Base-by-base conservation (phyloP, 2,797 vertebrate species). In the Gobionotothen gibberifrons region DNA sequence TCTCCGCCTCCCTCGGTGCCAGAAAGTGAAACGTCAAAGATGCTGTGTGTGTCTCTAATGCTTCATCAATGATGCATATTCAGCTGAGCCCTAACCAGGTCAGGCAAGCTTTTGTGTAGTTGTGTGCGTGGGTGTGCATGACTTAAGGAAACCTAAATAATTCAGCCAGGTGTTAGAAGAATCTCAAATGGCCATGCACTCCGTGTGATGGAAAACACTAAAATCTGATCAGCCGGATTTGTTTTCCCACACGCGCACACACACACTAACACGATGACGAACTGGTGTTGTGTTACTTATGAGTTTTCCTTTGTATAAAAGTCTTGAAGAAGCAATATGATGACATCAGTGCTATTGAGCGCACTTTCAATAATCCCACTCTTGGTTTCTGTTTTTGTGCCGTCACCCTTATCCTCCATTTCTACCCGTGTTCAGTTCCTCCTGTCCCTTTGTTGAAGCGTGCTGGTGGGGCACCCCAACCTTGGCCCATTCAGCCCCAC, bases 221-320 rank as follows among this genome's bases (percentile, higher is more conserved):
- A 94, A 95, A 95, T 95, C 94, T 94, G 93, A 95, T 94, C 93
- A 78, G 90, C 76, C 77, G 87, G 93, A 94, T 96, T 94, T 92
- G 84, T 92, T 95, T 94, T 92, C 94, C 90, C 84, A 75, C 72
- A 61, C 65, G 21, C 58, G 9, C 59, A 4, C 44, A 13, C 52
- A 32, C 58, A 58, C 44, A 13, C 66, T 36, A 57, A 47, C 74
- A 81, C 72, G 74, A 36, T 57, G 32, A 76, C 63, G 62, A 78
- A 17, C 51, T 12, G 77, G 84, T 87, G 65, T 93, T 84, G 68
- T 82, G 76, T 92, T 92, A 88, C 89, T 84, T 74, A 72, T 81
- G 67, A 79, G 73, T 78, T 84, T 86, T 76, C 21, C 61, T 82
- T 85, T 82, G 69, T 77, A 1, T 69, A 65, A 57, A 73, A 40